Evolutionary conservation across 2,113 vertebrate species (phyloP), one percentile per base, ranked within the genome.

Genomic region (Opisthocomus hoazin): DNA sequence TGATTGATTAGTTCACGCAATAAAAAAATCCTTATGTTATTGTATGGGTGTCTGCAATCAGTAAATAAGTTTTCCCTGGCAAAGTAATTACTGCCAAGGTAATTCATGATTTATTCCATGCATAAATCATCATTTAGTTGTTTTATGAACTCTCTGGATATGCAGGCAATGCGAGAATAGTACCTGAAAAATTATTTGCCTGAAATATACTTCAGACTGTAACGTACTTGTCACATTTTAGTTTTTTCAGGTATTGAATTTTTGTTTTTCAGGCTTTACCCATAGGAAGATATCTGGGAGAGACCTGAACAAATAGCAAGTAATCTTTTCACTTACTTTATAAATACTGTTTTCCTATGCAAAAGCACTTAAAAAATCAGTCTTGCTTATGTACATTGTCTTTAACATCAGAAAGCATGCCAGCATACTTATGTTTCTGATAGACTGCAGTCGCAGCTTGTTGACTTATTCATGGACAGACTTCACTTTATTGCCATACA

Each of bases 31-130:
- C 41, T 45, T 39, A 15, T 48, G 15, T 92, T 89, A 73, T 37
- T 92, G 12, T 87, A 53, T 58, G 53, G 34, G 17, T 92, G 50
- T 69, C 90, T 90, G 58, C 57, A 64, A 85, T 81, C 54, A 63
- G 61, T 93, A 93, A 97, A 15, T 84, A 84, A 88, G 18, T 79
- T 80, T 94, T 91, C 51, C 54, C 74, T 94, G 51, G 15, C 48
- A 26, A 84, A 89, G 43, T n/a, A 89, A 57, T 89, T 79, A 46
- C 77, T 92, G 43, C 56, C 37, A 58, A 84, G 53, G 63, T 93
- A 84, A 60, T 84, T 58, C n/a, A n/a, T n/a, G n/a, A n/a, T n/a
- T n/a, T n/a, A n/a, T n/a, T 60, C n/a, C 26, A 14, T 32, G 65
- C 37, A 74, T 60, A 92, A 82, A 80, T 88, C 79, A 46, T 85